Evolutionary conservation across 2,888 invertebrate species (phyloP), one percentile per base, ranked within the genome.

Genomic region (Hyposoter dolosus): DNA sequence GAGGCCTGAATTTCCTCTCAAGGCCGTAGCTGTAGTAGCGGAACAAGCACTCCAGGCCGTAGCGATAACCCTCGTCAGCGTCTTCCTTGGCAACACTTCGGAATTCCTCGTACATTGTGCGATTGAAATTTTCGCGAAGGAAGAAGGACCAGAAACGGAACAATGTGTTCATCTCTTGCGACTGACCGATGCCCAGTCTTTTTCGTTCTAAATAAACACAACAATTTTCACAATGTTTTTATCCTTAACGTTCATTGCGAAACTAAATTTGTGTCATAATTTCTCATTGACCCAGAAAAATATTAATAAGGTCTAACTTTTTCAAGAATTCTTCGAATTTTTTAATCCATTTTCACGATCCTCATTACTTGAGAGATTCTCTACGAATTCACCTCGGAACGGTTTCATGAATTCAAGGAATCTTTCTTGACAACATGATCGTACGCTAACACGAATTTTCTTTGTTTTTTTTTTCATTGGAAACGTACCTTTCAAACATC

Each of bases 71-170:
- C 88, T 96, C 96, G 76, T 95, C 95, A 0, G 99, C 98, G 95
- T 99, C 99, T 94, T 99, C 99, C 88, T 97, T 95, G n/a, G 99
- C 99, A 86, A 99, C 94, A 32, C 96, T 95, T 92, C 97, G 96
- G 95, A 99, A 99, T 95, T 99, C 99, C 90, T 97, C 97, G 94
- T 99, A 99, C 99, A 99, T 99, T 89, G 97, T 98, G 90, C 98
- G 96, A 95, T 99, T 99, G 95, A 99, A 99, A 94, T 99, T 99
- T 94, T 99, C 99, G 86, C 99, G 95, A 88, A 99, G 95, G 96
- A 99, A 99, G 96, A 99, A 99, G 45, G 99, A 99, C 99, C 99
- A 99, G 95, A 99, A 99, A 87, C 99, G 96, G 96, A 99, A 99
- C 75, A 99, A 95, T 0, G 99, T 99, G 95, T 99, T 99, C 99